Percentiles rank a stretch among this genome's conserved stretches.
Conservation (phyloP, 1,140 invertebrate genomes). For the Teleopsis dalmanni region DNA sequence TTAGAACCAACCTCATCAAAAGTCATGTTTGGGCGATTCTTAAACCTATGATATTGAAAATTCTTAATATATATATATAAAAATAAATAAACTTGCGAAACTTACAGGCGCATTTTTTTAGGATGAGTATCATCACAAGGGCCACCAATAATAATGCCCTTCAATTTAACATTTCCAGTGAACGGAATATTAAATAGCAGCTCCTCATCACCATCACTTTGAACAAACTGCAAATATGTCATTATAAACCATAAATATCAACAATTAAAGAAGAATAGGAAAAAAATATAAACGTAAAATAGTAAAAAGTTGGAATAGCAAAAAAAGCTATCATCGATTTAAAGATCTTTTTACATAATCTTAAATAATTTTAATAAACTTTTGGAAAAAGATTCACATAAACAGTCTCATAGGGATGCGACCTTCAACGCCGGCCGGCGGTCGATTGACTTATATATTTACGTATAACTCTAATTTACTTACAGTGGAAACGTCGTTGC, state of each 20-base stretch:
- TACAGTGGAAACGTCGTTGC: slow-evolving; percentile 54
- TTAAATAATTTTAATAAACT: neutral
- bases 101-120: slow-evolving; percentile 77
- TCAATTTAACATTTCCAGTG: slow-evolving; percentile 89
- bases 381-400: neutral
- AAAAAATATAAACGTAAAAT: neutral
- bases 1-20: slow-evolving; percentile 73
- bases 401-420: neutral
- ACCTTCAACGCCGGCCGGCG: too few relatives aligned
- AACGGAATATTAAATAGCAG: slow-evolving; percentile 93
- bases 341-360: too few relatives aligned
- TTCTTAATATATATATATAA: neutral
- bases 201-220: slow-evolving; percentile 92
- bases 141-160: slow-evolving; percentile 85
- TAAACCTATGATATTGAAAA: slow-evolving; percentile 58
- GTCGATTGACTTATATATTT: neutral
- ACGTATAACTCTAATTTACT: neutral
- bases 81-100: slow-evolving; percentile 16
- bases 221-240: slow-evolving; percentile 73
- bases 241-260: too few relatives aligned
- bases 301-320: neutral
- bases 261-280: neutral
- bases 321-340: too few relatives aligned
- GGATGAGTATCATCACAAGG: slow-evolving; percentile 80
- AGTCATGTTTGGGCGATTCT: slow-evolving; percentile 87